Conservation (phyloP, 1,140 invertebrate species). For the Drosophila micromelanica region DNA sequence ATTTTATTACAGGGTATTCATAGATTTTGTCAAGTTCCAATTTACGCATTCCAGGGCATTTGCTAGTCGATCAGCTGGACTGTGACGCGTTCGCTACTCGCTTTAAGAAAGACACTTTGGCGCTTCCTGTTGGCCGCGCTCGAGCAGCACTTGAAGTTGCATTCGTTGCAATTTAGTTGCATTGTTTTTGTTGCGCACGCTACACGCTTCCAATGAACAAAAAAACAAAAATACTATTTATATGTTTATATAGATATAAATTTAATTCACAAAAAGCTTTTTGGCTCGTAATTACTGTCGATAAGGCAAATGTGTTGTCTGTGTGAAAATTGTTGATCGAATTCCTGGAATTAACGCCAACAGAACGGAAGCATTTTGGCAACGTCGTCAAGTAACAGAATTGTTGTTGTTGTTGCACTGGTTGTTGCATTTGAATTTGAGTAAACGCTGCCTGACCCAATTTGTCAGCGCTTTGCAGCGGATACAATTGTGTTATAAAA, state of each 20-base stretch:
- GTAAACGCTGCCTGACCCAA: conserved; percentile 35
- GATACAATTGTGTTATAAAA: conserved; percentile 39
- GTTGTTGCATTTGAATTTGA: conserved; percentile 44
- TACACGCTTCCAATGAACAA: conserved; percentile 59
- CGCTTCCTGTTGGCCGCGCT: conserved; percentile 46
- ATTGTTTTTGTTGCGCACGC: conserved; percentile 58
- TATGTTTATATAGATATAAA: not conserved
- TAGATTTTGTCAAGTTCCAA: too few relatives aligned
- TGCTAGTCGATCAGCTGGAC: not conserved
- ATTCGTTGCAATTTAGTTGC: conserved; percentile 69
- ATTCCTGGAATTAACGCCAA: conserved; percentile 68
- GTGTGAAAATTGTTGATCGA: conserved; percentile 70
- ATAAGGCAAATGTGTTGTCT: conserved; percentile 53
- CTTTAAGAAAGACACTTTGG: conserved; percentile 47
- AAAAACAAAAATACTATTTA: not conserved
- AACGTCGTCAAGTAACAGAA: conserved; percentile 43
- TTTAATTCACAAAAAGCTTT: conserved; percentile 61
- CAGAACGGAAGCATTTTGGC: conserved; percentile 72
- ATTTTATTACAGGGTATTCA: too few relatives aligned
- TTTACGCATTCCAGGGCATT: conserved; percentile 13
- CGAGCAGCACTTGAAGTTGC: conserved; percentile 52
- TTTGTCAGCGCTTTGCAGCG: conserved; percentile 35
- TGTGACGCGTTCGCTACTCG: not conserved
- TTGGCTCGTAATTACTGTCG: conserved; percentile 45
- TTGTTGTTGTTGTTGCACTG: conserved; percentile 34